Evolutionary conservation across 2,888 invertebrate species (phyloP), one percentile per base, ranked within the genome.

Genomic region (Physocephala rufipes): DNA sequence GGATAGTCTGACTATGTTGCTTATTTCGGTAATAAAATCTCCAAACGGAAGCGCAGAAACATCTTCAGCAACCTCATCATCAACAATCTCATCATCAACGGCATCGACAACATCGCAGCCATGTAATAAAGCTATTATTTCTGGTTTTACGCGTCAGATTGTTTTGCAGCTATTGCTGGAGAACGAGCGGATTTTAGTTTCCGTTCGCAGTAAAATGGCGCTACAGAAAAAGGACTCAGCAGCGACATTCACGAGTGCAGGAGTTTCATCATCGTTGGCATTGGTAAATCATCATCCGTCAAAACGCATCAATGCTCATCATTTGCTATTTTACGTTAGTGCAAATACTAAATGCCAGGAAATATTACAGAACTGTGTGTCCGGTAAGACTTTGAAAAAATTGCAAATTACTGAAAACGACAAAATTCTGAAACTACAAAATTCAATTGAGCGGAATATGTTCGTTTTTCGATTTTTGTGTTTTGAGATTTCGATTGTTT

Each of bases 101-200:
- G 65, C 61, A 9, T 49, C 64, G 15, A 47, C 70, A 2, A 21
- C 36, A 36, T 13, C 67, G 1, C 12, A 58, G 0, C 66, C 72
- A 19, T 28, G 71, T 15, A 68, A 51, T 61, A 68, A 76, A 74
- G 61, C 58, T 74, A 80, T 83, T 15, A 93, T 96, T 81, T 93
- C 94, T 0, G 95, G 96, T 9, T 96, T 96, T 87, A 93, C 95
- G 53, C 90, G 96, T 36, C 90, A 96, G 67, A 87, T 97, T 71
- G 91, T 96, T 76, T 87, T 96, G 68, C 95, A 96, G 80, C 89
- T 96, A 70, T 87, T 97, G 75, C 87, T 97, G 74, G 95, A 96
- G 80, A 93, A 93, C 80, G 95, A 96, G 86, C 93, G 93, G 79
- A 90, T 94, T 74, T 88, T 91, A 28, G 92, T 96, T 28, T 92